Conservation (phyloP, 2,113 vertebrate genomes). For the Podarcis muralis region DNA sequence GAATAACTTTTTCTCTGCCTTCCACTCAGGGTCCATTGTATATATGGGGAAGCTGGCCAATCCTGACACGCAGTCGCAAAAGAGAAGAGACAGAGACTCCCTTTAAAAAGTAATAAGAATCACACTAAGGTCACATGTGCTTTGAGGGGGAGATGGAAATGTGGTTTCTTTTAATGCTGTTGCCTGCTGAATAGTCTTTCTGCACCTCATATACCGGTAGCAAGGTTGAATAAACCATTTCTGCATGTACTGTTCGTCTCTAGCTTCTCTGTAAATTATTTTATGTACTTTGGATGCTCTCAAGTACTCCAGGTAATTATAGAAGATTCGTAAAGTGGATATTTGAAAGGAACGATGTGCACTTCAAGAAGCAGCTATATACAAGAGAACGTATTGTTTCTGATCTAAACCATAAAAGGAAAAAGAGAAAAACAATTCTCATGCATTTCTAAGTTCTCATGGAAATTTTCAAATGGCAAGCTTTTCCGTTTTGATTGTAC, state of each 20-base stretch:
- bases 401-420: conserved; percentile 9
- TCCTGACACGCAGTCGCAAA: conserved; percentile 49
- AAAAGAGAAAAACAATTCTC: conserved; percentile 23
- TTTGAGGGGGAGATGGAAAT: conserved; percentile 30
- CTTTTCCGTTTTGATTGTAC: conserved; percentile 36
- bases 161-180: conserved; percentile 17
- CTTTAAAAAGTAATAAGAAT: conserved; percentile 38
- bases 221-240: conserved; percentile 38
- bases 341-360: conserved; percentile 35
- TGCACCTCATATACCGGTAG: background rate
- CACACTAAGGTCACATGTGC: background rate
- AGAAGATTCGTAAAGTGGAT: conserved; percentile 43
- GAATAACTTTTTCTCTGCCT: conserved; percentile 24
- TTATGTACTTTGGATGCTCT: conserved; percentile 18
- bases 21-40: conserved; percentile 51
- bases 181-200: conserved; percentile 20
- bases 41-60: conserved; percentile 69
- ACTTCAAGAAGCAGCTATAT: conserved; percentile 32
- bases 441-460: conserved; percentile 30
- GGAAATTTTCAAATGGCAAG: conserved; percentile 40
- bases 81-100: conserved; percentile 61
- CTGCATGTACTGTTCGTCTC: conserved; percentile 15
- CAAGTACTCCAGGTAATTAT: background rate
- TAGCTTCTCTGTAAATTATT: conserved; percentile 27
- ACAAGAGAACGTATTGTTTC: conserved; percentile 5